A percentile compares a stretch with the other conserved stretches of the same genome.
Evolutionary conservation across 2,797 vertebrate genomes (phyloP).

Genomic region (Discoglossus pictus): DNA sequence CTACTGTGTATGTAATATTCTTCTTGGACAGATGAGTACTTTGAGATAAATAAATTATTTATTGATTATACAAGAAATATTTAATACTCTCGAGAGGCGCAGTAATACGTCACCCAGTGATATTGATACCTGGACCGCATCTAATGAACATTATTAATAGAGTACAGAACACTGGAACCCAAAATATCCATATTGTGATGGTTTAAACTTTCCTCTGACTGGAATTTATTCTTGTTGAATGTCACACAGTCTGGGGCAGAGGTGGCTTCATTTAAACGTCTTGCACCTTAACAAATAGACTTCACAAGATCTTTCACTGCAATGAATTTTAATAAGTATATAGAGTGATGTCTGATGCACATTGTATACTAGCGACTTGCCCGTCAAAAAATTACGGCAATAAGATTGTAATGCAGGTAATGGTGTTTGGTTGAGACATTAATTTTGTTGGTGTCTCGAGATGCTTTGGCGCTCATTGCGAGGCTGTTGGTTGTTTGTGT

Average conservation of each 20-base stretch:
- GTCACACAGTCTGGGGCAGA: conserved; percentile 39
- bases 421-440: too few species aligned
- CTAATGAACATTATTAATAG: conserved; percentile 20
- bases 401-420: too few species aligned
- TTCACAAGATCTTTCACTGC: background rate
- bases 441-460: too few species aligned
- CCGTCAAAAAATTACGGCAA: too few species aligned
- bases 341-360: too few species aligned
- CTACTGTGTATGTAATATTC: too few species aligned
- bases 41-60: background rate
- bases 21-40: conserved; percentile 1
- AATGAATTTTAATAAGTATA: too few species aligned
- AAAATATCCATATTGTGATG: conserved; percentile 9
- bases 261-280: background rate
- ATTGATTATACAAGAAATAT: background rate
- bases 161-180: conserved; percentile 3
- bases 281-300: conserved; percentile 6
- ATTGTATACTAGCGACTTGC: too few species aligned
- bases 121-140: conserved; percentile 6
- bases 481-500: too few species aligned
- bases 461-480: too few species aligned
- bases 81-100: background rate
- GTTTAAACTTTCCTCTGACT: background rate
- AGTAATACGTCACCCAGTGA: conserved; percentile 1
- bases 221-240: conserved; percentile 21